Evolutionary conservation across 1,140 invertebrate genomes (phyloP), one percentile per base, ranked within the genome.

Genomic region (Lordiphosa collinella): DNA sequence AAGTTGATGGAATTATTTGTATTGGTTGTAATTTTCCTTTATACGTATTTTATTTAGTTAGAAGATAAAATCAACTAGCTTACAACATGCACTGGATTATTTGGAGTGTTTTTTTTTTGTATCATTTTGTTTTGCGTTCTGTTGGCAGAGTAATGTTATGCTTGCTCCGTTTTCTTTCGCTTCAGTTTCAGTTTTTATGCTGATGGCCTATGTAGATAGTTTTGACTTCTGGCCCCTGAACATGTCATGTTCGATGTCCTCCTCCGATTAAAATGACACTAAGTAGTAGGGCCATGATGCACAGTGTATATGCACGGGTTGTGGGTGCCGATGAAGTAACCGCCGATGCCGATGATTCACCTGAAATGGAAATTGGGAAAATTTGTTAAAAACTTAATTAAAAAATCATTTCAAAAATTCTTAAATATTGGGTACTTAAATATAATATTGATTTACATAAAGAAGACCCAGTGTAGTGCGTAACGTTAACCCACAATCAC

Each of bases 341-440:
- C 50, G 87, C 87, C 40, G 87, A 89, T 29, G 87, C 87, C 48
- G 87, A 89, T 46, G 87, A 89, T 70, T 89, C 87, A 37, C 87
- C 87, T 88, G 47, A 43, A 60, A 63, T 11, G 31, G 5, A 57
- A 16, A 57, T 22, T 2, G 2, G 1, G 5, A 47, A 25, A 25
- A 31, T 12, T 25, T 11, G 6, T 41, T 43, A 18, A 18, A 4
- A 18, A 0, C 4, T 18, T 18, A 18, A 18, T 4, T 18, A 12
- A 36, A 36, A 16, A 38, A 13, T n/a, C n/a, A n/a, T n/a, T n/a
- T n/a, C n/a, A n/a, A n/a, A n/a, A n/a, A n/a, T n/a, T n/a, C n/a
- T n/a, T n/a, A n/a, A n/a, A n/a, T n/a, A n/a, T n/a, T n/a, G n/a
- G n/a, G n/a, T n/a, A n/a, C n/a, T n/a, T n/a, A n/a, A n/a, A n/a